These are phyloP conservation scores for Orthosia cruda DNA, from an alignment of 2,888 invertebrate species.

Conservation along the genomic window DNA sequence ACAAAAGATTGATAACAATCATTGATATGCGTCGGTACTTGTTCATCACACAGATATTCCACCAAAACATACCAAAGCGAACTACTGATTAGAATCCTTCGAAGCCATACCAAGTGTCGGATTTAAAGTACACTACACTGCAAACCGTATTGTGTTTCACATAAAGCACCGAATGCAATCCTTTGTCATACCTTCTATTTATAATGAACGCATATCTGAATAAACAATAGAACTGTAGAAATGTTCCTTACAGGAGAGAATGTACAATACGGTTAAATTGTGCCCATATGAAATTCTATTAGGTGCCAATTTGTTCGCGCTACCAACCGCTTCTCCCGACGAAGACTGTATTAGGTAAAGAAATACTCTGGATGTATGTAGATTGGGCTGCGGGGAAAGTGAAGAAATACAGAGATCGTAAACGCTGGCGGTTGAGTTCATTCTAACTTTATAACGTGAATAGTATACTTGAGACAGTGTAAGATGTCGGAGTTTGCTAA, in stretches of 20 bases:
- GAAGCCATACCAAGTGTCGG: slow-evolving; percentile 56
- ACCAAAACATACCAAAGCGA: slow-evolving; percentile 39
- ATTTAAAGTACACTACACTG: slow-evolving; percentile 49
- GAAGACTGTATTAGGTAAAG: slow-evolving; percentile 63
- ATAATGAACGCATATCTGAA: slow-evolving; percentile 55
- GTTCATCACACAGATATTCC: not conserved
- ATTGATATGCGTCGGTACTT: not conserved
- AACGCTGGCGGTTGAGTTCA: slow-evolving; percentile 42
- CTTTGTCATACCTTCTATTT: slow-evolving; percentile 48
- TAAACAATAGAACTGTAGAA: slow-evolving; percentile 39
- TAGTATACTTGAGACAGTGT: slow-evolving; percentile 13
- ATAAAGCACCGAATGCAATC: slow-evolving; percentile 39
- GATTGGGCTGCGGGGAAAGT: slow-evolving; percentile 50
- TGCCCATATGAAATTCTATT: slow-evolving; percentile 67
- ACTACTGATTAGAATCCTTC: slow-evolving; percentile 44
- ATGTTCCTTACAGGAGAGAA: slow-evolving; percentile 11
- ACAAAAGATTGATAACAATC: not conserved
- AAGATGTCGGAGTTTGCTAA: slow-evolving; percentile 28
- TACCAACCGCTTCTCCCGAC: slow-evolving; percentile 48
- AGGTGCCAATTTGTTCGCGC: slow-evolving; percentile 63
- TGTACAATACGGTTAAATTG: slow-evolving; percentile 59
- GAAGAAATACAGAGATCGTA: slow-evolving; percentile 47
- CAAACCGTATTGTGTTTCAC: slow-evolving; percentile 40
- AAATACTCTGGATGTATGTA: slow-evolving; percentile 59
- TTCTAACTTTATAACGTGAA: slow-evolving; percentile 30